Base-by-base conservation (phyloP, 2,888 invertebrate species). In the Acrobasis repandana region DNA sequence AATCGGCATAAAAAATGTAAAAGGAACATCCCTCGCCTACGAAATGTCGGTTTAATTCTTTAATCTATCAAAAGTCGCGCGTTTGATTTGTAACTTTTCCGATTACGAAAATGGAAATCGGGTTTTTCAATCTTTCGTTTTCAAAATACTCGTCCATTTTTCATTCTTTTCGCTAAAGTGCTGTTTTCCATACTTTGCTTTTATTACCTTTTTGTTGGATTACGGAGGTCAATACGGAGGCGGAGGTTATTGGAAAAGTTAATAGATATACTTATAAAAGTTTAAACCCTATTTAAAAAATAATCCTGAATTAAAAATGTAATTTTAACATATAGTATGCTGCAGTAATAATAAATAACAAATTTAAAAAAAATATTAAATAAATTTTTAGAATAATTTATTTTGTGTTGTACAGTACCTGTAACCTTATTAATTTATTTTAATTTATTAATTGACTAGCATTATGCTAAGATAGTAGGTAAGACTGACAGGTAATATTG, bases 31-130 rank as follows among this genome's bases (percentile, higher is more conserved):
- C 33, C 18, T 4, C 36, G 34, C 34, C 11, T 36, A 16, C 34
- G 16, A 58, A 58, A 58, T 18, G 36, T 16, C 18, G 38, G 38
- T 20, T 34, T 38, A 49, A 49, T 49, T 50, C 36, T 16, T 20
- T 58, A 58, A 58, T 50, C 58, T 50, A 50, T 58, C 58, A 58
- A 49, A 58, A 49, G 49, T 58, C 58, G 49, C 1, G 11, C 57
- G 57, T 48, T 58, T 49, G 58, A 50, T 58, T 58, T 58, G 36
- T 38, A 49, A 58, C 58, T 58, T 58, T 58, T 58, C 36, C 58
- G 58, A 58, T 58, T 58, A 50, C 58, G 50, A 49, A 58, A 58
- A 58, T 58, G 58, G 58, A 58, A 58, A 58, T 58, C 58, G 49
- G 38, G 11, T 56, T 56, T 36, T 36, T n/a, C n/a, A 54, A 50